Evolutionary conservation across 2,113 vertebrate genomes (phyloP).

Genomic region (Syngnathoides biaculeatus): DNA sequence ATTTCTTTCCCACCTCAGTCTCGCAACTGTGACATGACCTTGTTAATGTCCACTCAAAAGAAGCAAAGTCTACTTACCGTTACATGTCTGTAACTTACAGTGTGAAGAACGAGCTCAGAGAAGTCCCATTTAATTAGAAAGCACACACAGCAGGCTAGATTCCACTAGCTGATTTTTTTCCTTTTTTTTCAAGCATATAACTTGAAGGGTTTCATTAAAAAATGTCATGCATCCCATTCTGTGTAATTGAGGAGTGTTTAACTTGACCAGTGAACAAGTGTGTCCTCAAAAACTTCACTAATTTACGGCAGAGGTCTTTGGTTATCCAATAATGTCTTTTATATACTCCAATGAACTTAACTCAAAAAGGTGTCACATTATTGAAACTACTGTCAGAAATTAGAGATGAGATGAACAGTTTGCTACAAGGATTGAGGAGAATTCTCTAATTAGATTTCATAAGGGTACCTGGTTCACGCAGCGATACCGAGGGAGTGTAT

Average conservation of each 20-base stretch:
- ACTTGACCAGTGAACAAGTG: conserved; percentile 30
- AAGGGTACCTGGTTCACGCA: conserved; percentile 36
- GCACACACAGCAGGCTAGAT: conserved; percentile 19
- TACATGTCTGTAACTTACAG: conserved; percentile 5
- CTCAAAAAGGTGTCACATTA: conserved; percentile 16
- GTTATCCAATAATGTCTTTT: conserved; percentile 33
- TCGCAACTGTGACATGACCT: not conserved
- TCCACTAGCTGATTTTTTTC: conserved; percentile 42
- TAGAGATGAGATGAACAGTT: conserved; percentile 2
- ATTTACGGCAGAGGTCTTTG: conserved; percentile 25
- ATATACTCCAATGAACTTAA: conserved; percentile 16
- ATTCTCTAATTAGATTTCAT: conserved; percentile 31
- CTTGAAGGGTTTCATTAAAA: conserved; percentile 51
- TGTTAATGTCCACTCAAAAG: not conserved
- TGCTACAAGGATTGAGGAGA: not conserved
- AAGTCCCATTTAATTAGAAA: conserved; percentile 45
- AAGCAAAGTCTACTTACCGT: conserved; percentile 10
- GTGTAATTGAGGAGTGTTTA: conserved; percentile 28
- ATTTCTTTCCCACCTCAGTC: not conserved
- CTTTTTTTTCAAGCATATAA: conserved; percentile 47
- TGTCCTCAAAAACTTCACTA: conserved; percentile 38
- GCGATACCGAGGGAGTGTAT: conserved; percentile 10
- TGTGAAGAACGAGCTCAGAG: conserved; percentile 13
- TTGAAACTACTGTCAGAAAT: conserved; percentile 7
- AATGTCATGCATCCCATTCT: conserved; percentile 39